Evolutionary conservation across 2,888 invertebrate genomes (phyloP).

Genomic region (Dioctria rufipes): DNA sequence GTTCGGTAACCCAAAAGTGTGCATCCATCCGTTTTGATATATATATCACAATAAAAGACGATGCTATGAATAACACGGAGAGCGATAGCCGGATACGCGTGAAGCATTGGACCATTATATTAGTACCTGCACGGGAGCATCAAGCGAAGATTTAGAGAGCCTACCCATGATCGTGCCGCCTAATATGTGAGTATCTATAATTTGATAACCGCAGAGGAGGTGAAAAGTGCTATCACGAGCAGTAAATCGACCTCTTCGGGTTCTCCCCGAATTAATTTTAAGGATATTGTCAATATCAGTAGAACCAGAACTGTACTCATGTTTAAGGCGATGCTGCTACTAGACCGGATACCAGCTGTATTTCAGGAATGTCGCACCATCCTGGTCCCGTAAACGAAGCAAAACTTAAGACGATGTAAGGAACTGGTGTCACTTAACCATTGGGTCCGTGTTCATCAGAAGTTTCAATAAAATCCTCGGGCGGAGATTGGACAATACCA

Average conservation of each 20-base stretch:
- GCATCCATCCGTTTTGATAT: too few species aligned
- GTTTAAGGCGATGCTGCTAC: neutral
- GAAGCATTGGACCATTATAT: neutral
- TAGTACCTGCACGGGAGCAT: neutral
- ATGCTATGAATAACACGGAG: neutral
- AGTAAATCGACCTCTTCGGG: neutral
- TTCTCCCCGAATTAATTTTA: neutral
- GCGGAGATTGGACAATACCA: neutral
- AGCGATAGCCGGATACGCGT: neutral
- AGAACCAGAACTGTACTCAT: neutral
- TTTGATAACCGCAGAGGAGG: neutral
- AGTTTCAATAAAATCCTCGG: neutral
- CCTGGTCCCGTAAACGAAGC: too few species aligned
- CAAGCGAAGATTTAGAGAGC: neutral
- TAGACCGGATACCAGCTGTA: neutral
- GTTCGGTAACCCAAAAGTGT: too few species aligned
- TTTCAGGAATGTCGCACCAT: neutral
- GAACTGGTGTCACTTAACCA: constrained; percentile 15
- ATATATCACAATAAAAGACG: too few species aligned
- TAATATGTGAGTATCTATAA: too few species aligned
- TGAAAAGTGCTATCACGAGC: neutral
- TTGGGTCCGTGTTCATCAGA: neutral
- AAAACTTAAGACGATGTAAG: neutral
- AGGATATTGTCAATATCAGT: neutral
- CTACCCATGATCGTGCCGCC: too few species aligned